A percentile compares a stretch with the other conserved stretches of the same genome.
Conservation (phyloP, 2,797 vertebrate genomes). For the Pangasius sanitwongsei region DNA sequence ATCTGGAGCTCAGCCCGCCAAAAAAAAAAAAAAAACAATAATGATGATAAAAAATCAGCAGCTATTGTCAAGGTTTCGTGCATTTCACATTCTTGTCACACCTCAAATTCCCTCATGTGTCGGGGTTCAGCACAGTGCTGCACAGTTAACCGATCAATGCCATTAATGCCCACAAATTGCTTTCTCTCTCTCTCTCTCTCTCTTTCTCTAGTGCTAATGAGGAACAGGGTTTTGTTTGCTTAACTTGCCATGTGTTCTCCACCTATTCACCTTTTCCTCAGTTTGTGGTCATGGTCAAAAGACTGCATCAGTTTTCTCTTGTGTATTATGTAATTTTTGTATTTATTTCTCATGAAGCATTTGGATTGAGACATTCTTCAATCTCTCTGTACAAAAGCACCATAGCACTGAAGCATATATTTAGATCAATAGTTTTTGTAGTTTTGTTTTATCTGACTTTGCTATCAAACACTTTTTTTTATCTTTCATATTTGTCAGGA, state of each 20-base stretch:
- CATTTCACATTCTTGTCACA: constrained; percentile 48
- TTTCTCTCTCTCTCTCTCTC: constrained; percentile 14
- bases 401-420: neutral
- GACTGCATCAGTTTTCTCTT: constrained; percentile 35
- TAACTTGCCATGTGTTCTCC: constrained; percentile 13
- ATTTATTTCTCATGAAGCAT: neutral
- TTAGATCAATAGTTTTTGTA: neutral
- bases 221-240: constrained; percentile 14
- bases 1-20: constrained; percentile 33
- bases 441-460: neutral
- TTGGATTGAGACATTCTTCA: neutral
- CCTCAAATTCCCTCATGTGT: constrained; percentile 35
- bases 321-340: neutral
- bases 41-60: constrained; percentile 23
- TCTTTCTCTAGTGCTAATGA: neutral
- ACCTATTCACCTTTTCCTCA: constrained; percentile 28
- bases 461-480: neutral
- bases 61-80: constrained; percentile 40
- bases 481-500: neutral
- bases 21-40: neutral
- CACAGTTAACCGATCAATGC: constrained; percentile 52
- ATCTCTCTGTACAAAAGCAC: too few relatives aligned
- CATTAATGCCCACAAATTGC: constrained; percentile 53
- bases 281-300: constrained; percentile 24
- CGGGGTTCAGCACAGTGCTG: constrained; percentile 32